Percentiles rank a stretch among this genome's conserved stretches.
phyloP scores from a whole-genome alignment of 2,113 vertebrate genomes.

The Shinisaurus crocodilurus region DNA sequence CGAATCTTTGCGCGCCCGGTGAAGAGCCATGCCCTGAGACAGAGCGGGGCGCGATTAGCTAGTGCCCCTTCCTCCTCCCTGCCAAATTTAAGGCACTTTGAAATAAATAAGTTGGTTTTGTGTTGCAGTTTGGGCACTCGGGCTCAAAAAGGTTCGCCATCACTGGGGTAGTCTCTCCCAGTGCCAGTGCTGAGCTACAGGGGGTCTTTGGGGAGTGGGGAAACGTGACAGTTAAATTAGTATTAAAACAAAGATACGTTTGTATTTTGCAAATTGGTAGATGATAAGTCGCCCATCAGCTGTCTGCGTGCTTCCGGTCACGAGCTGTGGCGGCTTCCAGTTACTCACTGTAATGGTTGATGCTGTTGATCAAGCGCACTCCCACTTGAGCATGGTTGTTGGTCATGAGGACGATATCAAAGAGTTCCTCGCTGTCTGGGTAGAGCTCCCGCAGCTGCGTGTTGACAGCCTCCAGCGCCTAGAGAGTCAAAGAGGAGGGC shows the following conservation, averaged over 20 bases:
- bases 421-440: conserved; percentile 91
- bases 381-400: conserved; percentile 95
- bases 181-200: too few species aligned
- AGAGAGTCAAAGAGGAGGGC: not conserved
- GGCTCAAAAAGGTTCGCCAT: too few species aligned
- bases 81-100: too few species aligned
- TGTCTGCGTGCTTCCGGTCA: rapidly evolving
- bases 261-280: not conserved
- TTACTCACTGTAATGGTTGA: conserved; percentile 92
- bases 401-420: conserved; percentile 95
- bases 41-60: too few species aligned
- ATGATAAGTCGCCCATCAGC: too few species aligned
- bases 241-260: not conserved
- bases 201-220: not conserved
- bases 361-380: conserved; percentile 94
- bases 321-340: not conserved
- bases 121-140: too few species aligned
- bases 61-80: too few species aligned
- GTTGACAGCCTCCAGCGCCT: conserved; percentile 96
- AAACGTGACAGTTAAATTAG: not conserved
- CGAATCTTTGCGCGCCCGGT: too few species aligned
- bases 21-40: too few species aligned
- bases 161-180: too few species aligned
- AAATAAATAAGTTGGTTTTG: too few species aligned
- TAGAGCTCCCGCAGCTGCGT: conserved; percentile 86